These are phyloP conservation scores for Barypeithes pellucidus DNA, from an alignment of 2,888 invertebrate genomes.

Conservation along the genomic window DNA sequence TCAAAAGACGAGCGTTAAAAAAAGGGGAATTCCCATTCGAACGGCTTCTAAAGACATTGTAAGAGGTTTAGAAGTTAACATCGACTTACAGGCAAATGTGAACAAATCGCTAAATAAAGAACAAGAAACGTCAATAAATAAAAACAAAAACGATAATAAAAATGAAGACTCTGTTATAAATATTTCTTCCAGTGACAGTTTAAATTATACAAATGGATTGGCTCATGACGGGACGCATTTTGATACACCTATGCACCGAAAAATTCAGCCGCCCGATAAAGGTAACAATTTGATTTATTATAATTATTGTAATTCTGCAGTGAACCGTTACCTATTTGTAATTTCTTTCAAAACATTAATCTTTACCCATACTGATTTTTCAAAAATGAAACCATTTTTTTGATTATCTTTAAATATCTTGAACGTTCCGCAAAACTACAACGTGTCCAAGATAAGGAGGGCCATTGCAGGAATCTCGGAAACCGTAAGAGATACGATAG, in stretches of 20 bases:
- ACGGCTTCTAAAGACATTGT: conserved; percentile 11
- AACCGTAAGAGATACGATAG: too few species aligned
- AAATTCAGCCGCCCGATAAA: not conserved
- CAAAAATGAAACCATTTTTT: too few species aligned
- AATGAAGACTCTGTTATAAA: not conserved
- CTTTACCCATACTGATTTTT: too few species aligned
- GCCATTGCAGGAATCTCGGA: too few species aligned
- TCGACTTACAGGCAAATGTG: not conserved
- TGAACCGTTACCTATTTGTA: too few species aligned
- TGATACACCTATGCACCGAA: not conserved
- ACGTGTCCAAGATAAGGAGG: too few species aligned
- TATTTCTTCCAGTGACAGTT: not conserved
- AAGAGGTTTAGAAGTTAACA: not conserved
- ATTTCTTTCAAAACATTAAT: too few species aligned
- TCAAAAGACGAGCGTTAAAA: not conserved
- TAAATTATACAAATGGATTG: not conserved
- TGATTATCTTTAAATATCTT: too few species aligned
- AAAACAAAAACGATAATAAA: not conserved
- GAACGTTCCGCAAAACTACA: too few species aligned
- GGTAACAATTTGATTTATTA: too few species aligned
- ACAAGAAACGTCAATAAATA: not conserved
- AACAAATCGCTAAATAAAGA: not conserved
- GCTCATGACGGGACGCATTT: not conserved
- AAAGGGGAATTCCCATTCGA: conserved; percentile 18
- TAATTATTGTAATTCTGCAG: too few species aligned